Conservation (phyloP, 2,797 vertebrate species). For the Artibeus lituratus region DNA sequence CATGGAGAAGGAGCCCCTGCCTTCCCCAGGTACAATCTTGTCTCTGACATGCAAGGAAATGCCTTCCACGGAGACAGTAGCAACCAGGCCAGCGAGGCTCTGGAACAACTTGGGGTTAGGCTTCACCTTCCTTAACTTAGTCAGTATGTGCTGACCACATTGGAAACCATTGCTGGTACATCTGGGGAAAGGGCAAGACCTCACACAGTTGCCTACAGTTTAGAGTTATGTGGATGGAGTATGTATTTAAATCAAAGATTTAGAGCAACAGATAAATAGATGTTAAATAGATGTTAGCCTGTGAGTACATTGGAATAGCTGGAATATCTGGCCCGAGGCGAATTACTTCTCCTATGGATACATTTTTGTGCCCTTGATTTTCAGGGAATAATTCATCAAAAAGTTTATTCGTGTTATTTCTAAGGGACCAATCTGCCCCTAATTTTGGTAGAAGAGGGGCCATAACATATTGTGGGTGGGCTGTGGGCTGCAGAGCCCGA, state of each 20-base stretch:
- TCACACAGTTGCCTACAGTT: not conserved
- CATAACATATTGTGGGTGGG: not conserved
- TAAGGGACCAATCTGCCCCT: not conserved
- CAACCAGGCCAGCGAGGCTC: not conserved
- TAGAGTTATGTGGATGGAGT: not conserved
- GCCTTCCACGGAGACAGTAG: not conserved
- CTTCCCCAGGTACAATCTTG: not conserved
- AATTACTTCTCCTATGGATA: not conserved
- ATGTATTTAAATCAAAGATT: not conserved
- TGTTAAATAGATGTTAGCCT: not conserved
- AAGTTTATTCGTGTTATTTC: not conserved
- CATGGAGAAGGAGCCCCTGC: not conserved
- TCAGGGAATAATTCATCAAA: not conserved
- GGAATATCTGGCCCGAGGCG: not conserved
- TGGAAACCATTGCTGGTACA: not conserved
- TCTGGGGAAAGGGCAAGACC: not conserved
- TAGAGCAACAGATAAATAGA: not conserved
- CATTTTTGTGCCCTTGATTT: not conserved
- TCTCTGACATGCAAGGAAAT: not conserved
- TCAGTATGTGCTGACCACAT: not conserved
- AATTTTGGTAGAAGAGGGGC: not conserved
- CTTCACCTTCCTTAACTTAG: not conserved
- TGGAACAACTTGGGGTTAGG: not conserved
- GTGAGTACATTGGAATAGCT: not conserved
- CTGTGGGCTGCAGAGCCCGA: not conserved